Evolutionary conservation across 1,140 invertebrate genomes (phyloP).

Genomic region (Phymorhynchus buccinoides): DNA sequence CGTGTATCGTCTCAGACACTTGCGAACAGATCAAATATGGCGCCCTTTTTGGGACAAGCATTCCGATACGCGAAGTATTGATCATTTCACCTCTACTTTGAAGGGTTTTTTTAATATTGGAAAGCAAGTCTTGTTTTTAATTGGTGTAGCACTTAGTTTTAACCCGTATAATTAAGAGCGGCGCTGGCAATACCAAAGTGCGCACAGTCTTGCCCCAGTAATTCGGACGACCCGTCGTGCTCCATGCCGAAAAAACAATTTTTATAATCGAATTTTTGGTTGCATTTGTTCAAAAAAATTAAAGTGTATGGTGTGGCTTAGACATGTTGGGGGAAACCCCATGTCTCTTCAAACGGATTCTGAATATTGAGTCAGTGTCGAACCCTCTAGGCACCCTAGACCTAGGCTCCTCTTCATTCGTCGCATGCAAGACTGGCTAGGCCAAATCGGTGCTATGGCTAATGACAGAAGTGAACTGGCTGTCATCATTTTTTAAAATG

Average conservation of each 20-base stretch:
- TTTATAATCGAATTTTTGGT: not conserved
- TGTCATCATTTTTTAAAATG: not conserved
- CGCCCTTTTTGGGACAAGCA: slow-evolving; percentile 41
- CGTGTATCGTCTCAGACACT: not conserved
- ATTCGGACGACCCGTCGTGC: not conserved
- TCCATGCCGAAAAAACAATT: not conserved
- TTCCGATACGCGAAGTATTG: slow-evolving; percentile 32
- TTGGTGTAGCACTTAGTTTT: not conserved
- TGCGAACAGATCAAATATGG: slow-evolving; percentile 40
- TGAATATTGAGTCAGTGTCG: not conserved
- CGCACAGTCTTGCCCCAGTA: not conserved
- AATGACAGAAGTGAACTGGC: not conserved
- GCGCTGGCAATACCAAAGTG: not conserved
- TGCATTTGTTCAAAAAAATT: no score
- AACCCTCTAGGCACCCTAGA: not conserved
- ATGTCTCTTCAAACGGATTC: no score
- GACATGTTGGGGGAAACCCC: no score
- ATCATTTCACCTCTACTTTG: not conserved
- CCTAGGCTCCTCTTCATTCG: no score
- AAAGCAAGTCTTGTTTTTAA: not conserved
- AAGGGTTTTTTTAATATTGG: not conserved
- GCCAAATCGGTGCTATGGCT: not conserved
- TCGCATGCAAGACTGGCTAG: not conserved
- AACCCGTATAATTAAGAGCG: not conserved
- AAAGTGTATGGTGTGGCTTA: no score